Evolutionary conservation across 1,140 invertebrate genomes (phyloP), one percentile per base, ranked within the genome.

Genomic region (Listronotus oregonensis): DNA sequence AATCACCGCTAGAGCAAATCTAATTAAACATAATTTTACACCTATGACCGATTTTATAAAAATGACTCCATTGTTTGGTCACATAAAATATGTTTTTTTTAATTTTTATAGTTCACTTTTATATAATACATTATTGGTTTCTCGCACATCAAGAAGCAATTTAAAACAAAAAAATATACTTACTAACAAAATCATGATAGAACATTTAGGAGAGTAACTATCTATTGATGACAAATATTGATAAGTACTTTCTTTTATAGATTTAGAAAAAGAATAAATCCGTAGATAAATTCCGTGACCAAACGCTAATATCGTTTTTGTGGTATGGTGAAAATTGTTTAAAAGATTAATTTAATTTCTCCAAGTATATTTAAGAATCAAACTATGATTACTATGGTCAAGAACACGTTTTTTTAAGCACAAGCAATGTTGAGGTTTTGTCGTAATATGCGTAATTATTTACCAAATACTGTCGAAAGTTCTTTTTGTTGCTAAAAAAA

Each of bases 271-370:
- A 47, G 21, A 47, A 1, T n/a, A 43, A 3, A 3, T n/a, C 42
- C 42, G 42, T 43, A 17, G 42, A 43, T 11, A 47, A 47, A 18
- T 3, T 47, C 15, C 44, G 44, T 47, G 44, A 27, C 44, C 2
- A 47, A 47, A 47, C 44, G n/a, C 44, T 5, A 47, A 47, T n/a
- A 27, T 47, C n/a, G n/a, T 11, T 47, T 47, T 47, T 47, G 44
- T 27, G 44, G 44, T 47, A 14, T 47, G n/a, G 44, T 18, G 44
- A 47, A 47, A 47, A 47, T 47, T 47, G n/a, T 47, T 47, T 18
- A 47, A 47, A 47, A 47, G 9, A 5, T 47, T 14, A 47, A 47
- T 47, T 18, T 18, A 47, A 17, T 47, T 27, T 47, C 21, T 27
- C 11, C 11, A 47, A 47, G 44, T 18, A 27, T 11, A 11, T 9